phyloP scores from a whole-genome alignment of 2,797 vertebrate species.

The Odontamblyopus lacepedii region DNA sequence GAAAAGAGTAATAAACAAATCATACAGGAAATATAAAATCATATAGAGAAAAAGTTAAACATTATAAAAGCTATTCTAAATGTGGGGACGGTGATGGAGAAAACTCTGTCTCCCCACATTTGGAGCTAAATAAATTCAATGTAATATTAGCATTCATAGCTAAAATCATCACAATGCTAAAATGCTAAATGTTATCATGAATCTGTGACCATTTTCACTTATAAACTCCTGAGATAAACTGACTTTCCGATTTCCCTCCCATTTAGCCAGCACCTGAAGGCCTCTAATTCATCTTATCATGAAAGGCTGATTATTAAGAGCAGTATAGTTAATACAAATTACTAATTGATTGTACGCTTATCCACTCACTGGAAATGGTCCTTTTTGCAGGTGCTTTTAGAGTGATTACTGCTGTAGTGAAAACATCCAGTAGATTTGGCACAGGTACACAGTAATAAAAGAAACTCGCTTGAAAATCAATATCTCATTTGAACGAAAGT shows the following conservation, averaged over 20 bases:
- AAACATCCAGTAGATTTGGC: conserved; percentile 34
- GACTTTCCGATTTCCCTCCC: no score
- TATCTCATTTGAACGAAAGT: conserved; percentile 55
- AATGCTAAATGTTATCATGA: neutral
- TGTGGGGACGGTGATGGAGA: no score
- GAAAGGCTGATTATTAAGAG: neutral
- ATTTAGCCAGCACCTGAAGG: neutral
- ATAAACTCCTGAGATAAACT: neutral
- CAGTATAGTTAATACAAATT: neutral
- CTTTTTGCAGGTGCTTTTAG: conserved; percentile 26
- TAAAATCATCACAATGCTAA: neutral
- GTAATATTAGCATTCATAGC: neutral
- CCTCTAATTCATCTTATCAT: neutral
- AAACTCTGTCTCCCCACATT: no score
- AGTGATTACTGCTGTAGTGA: conserved; percentile 20
- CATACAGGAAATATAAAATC: no score
- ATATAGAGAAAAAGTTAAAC: no score
- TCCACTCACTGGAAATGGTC: conserved; percentile 1
- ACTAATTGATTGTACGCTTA: conserved; percentile 10
- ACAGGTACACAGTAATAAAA: conserved; percentile 38
- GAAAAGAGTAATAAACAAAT: no score
- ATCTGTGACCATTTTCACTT: neutral
- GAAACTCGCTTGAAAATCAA: conserved; percentile 51
- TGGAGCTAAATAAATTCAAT: no score
- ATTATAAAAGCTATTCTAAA: no score